phyloP scores from a whole-genome alignment of 2,113 vertebrate species.

The Brachyhypopomus occidentalis region DNA sequence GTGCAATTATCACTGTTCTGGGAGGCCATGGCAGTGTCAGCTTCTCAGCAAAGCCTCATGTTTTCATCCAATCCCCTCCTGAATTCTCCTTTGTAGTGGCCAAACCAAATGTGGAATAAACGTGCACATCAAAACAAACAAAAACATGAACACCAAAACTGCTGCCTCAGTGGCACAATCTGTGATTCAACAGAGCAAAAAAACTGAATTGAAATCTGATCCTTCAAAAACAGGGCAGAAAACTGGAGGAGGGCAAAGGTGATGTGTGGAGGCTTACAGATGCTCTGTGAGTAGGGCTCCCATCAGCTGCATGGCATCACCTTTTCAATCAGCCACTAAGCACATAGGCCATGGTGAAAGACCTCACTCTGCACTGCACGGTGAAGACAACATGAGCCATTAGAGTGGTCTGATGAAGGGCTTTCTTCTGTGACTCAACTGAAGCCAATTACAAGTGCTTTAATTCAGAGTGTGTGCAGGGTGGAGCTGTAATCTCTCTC shows the following conservation, averaged over 20 bases:
- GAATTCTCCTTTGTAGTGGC: background rate
- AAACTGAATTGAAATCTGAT: conserved; percentile 34
- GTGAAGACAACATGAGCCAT: conserved; percentile 53
- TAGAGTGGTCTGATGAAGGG: conserved; percentile 39
- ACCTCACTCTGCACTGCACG: conserved; percentile 61
- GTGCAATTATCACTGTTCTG: background rate
- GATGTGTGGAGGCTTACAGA: conserved; percentile 51
- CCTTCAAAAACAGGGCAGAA: conserved; percentile 37
- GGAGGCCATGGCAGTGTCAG: background rate
- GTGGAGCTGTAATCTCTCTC: conserved; percentile 39
- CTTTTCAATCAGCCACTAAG: conserved; percentile 61
- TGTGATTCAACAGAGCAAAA: conserved; percentile 31
- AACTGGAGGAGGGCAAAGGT: conserved; percentile 26
- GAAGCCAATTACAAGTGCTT: conserved; percentile 52
- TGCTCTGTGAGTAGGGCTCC: conserved; percentile 51
- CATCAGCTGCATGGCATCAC: conserved; percentile 54
- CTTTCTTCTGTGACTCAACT: conserved; percentile 59
- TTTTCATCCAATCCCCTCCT: background rate
- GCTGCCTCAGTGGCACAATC: background rate
- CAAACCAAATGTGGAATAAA: background rate
- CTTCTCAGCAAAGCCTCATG: background rate
- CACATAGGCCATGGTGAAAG: conserved; percentile 58
- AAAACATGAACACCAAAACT: background rate
- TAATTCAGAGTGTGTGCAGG: conserved; percentile 41
- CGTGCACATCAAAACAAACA: too few species aligned